These are phyloP conservation scores for Cheilosia impressa DNA, from an alignment of 2,888 invertebrate species.

Conservation along the genomic window DNA sequence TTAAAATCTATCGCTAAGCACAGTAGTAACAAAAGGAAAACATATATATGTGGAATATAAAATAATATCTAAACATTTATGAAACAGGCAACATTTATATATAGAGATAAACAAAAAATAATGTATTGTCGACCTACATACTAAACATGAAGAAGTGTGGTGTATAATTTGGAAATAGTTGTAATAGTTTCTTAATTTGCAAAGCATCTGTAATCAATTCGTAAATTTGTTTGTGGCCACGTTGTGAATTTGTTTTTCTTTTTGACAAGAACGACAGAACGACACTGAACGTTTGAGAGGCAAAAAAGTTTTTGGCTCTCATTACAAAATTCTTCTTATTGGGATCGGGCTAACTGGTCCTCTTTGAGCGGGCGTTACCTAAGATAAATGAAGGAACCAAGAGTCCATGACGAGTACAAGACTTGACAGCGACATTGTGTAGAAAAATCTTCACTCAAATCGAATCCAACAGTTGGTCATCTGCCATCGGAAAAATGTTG, in stretches of 20 bases:
- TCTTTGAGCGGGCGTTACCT: too few relatives aligned
- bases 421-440: too few relatives aligned
- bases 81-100: constrained; percentile 13
- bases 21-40: constrained; percentile 39
- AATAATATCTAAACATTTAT: constrained; percentile 42
- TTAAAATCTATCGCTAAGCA: constrained; percentile 22
- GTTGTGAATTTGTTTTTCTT: too few relatives aligned
- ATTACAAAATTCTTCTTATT: too few relatives aligned
- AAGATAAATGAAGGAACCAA: neutral
- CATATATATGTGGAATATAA: constrained; percentile 64
- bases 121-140: constrained; percentile 6
- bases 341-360: neutral
- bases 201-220: constrained; percentile 36
- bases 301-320: too few relatives aligned
- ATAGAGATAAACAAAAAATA: constrained; percentile 49
- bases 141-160: constrained; percentile 19
- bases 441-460: too few relatives aligned
- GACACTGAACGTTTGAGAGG: too few relatives aligned
- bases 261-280: too few relatives aligned
- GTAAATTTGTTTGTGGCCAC: constrained; percentile 14
- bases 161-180: constrained; percentile 2
- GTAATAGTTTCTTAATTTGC: constrained; percentile 7
- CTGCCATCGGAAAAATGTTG: too few relatives aligned
- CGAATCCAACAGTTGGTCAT: too few relatives aligned
- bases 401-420: too few relatives aligned